Base-by-base conservation (phyloP, 1,140 invertebrate species). In the Hormaphis cornu region DNA sequence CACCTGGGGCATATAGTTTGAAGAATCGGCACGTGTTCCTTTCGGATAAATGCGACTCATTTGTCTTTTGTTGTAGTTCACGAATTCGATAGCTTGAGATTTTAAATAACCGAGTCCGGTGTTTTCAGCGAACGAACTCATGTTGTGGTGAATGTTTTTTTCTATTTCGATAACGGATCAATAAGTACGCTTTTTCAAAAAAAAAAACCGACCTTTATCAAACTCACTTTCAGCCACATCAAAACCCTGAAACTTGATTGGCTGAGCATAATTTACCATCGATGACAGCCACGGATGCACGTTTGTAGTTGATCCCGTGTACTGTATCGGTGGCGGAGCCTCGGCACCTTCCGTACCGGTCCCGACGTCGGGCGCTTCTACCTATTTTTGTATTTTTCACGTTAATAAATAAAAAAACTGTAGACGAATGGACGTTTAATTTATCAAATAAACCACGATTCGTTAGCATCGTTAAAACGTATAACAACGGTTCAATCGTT, bases 31-130 rank as follows among this genome's bases (percentile, higher is more conserved):
- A 42, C 97, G 80, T 0, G 96, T 98, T 70, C 97, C 97, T 80
- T 95, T 96, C 1, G 97, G 97, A 81, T 99, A 99, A 76, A 99
- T 99, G 53, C 97, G 83, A 73, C 93, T 97, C 87, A 97, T 95
- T 83, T 99, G 97, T 10, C 95, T 83, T 81, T 99, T 99, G 82
- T 99, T 99, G 79, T 99, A 99, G 86, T 99, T 98, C 72, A 98
- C 95, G 81, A 99, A 98, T 78, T 99, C 95, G 59, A 98, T 95
- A 66, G 96, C 93, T 76, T 91, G 89, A 71, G 91, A 88, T 82
- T 97, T 98, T 40, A 99, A 81, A 78, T 95, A 93, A 77, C 90
- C 93, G 76, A 99, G 84, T 71, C 95, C 96, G 44, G 93, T 88
- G 18, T 90, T 95, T 82, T 99, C 97, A 74, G 94, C 93, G 81